Evolutionary conservation across 1,140 invertebrate genomes (phyloP).

Genomic region (Drosophila rhopaloa): DNA sequence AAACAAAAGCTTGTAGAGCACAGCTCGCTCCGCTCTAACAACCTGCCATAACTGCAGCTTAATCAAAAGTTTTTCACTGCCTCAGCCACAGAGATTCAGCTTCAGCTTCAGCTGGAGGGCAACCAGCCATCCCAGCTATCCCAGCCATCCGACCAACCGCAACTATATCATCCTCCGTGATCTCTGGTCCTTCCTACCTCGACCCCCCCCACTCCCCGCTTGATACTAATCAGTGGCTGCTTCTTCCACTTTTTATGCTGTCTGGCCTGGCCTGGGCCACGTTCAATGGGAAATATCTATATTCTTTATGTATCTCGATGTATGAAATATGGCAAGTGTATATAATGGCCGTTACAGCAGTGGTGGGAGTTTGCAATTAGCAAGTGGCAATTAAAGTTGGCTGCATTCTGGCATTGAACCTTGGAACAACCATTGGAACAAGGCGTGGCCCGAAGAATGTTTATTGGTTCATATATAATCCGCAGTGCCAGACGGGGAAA

Average conservation of each 20-base stretch:
- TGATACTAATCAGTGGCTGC: slow-evolving; percentile 76
- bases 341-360: slow-evolving; percentile 46
- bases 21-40: slow-evolving; percentile 45
- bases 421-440: slow-evolving; percentile 2
- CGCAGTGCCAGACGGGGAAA: not conserved
- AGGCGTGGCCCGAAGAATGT: slow-evolving; percentile 8
- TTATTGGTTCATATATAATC: slow-evolving; percentile 55
- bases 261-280: slow-evolving; percentile 28
- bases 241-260: slow-evolving; percentile 64
- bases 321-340: slow-evolving; percentile 75
- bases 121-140: slow-evolving; percentile 24
- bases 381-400: slow-evolving; percentile 78
- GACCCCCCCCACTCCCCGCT: slow-evolving; percentile 24
- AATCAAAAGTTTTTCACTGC: slow-evolving; percentile 81
- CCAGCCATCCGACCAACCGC: slow-evolving; percentile 39
- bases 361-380: slow-evolving; percentile 70
- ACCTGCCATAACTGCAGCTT: slow-evolving; percentile 83
- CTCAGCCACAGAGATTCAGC: slow-evolving; percentile 24
- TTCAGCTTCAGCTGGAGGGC: slow-evolving; percentile 48
- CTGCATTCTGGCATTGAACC: slow-evolving; percentile 54
- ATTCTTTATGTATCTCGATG: slow-evolving; percentile 55
- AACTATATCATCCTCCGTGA: slow-evolving; percentile 38
- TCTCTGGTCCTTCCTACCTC: slow-evolving; percentile 8
- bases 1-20: slow-evolving; percentile 75
- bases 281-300: slow-evolving; percentile 51